Percentiles rank a stretch among this genome's conserved stretches.
phyloP scores from a whole-genome alignment of 1,140 invertebrate genomes.

The Heliconius hermathena region DNA sequence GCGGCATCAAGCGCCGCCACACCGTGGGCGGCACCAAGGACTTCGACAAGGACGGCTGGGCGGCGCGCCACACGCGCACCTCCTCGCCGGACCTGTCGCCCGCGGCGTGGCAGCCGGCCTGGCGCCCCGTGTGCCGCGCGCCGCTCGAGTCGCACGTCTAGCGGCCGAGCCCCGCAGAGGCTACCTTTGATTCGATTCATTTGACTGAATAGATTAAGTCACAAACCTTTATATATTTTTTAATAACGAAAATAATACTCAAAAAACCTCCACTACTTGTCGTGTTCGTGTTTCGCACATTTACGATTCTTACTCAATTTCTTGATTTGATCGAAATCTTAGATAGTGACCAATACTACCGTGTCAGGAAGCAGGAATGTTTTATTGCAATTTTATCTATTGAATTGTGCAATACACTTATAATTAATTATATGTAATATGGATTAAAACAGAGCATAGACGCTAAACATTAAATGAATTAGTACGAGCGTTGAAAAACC shows the following conservation, averaged over 20 bases:
- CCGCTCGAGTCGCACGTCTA: slow-evolving; percentile 78
- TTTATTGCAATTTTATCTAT: slow-evolving; percentile 50
- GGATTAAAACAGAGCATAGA: slow-evolving; percentile 40
- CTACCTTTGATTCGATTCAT: slow-evolving; percentile 79
- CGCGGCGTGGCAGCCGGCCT: slow-evolving; percentile 47
- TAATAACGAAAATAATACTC: slow-evolving; percentile 68
- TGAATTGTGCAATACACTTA: slow-evolving; percentile 64
- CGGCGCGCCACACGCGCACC: slow-evolving; percentile 75
- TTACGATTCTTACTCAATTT: slow-evolving; percentile 31
- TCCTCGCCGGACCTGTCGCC: slow-evolving; percentile 76
- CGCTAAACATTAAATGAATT: slow-evolving; percentile 51
- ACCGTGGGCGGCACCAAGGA: slow-evolving; percentile 95
- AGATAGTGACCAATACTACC: slow-evolving; percentile 31
- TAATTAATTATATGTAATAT: slow-evolving; percentile 40
- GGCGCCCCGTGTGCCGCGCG: slow-evolving; percentile 59
- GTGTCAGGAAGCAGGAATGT: slow-evolving; percentile 41
- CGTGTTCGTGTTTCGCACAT: slow-evolving; percentile 41
- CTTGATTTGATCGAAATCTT: slow-evolving; percentile 40
- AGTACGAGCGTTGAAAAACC: slow-evolving; percentile 58
- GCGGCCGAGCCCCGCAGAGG: slow-evolving; percentile 60
- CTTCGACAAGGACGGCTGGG: slow-evolving; percentile 82
- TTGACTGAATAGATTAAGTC: slow-evolving; percentile 81
- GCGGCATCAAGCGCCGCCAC: slow-evolving; percentile 93
- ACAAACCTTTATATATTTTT: slow-evolving; percentile 58
- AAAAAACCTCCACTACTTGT: slow-evolving; percentile 49